phyloP scores from a whole-genome alignment of 2,888 invertebrate species.

The Monopis laevigella region DNA sequence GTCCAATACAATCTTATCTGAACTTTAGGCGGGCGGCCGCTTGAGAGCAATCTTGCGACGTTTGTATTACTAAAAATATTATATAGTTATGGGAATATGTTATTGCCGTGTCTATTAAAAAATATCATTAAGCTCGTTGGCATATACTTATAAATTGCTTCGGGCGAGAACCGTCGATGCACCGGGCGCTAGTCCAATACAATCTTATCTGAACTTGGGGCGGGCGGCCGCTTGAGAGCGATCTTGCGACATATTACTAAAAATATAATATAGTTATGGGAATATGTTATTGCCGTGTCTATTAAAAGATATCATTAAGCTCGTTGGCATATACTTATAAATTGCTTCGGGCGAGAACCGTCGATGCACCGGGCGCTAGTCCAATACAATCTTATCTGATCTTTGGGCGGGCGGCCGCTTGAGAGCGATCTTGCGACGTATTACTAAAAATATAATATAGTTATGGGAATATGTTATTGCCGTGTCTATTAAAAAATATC shows the following conservation, averaged over 20 bases:
- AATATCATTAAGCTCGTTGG: background rate
- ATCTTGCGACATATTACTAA: background rate
- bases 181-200: slow-evolving; percentile 14
- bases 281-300: background rate
- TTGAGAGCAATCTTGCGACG: slow-evolving; percentile 25
- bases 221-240: slow-evolving; percentile 22
- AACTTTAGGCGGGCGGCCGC: slow-evolving; percentile 22
- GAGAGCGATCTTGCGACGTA: slow-evolving; percentile 19
- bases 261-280: background rate
- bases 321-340: background rate
- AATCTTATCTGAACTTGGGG: slow-evolving; percentile 20
- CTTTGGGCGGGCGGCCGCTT: slow-evolving; percentile 13
- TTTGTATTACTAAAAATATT: slow-evolving; percentile 28
- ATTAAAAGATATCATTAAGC: background rate
- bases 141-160: slow-evolving; percentile 5
- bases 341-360: slow-evolving; percentile 1
- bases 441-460: background rate
- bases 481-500: background rate
- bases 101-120: background rate
- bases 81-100: background rate
- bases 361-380: background rate
- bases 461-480: background rate
- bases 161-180: slow-evolving; percentile 1
- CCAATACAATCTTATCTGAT: slow-evolving; percentile 21
- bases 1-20: slow-evolving; percentile 21